Evolutionary conservation across 1,140 invertebrate genomes (phyloP), one percentile per base, ranked within the genome.

Genomic region (Panagrolaimus sp.): DNA sequence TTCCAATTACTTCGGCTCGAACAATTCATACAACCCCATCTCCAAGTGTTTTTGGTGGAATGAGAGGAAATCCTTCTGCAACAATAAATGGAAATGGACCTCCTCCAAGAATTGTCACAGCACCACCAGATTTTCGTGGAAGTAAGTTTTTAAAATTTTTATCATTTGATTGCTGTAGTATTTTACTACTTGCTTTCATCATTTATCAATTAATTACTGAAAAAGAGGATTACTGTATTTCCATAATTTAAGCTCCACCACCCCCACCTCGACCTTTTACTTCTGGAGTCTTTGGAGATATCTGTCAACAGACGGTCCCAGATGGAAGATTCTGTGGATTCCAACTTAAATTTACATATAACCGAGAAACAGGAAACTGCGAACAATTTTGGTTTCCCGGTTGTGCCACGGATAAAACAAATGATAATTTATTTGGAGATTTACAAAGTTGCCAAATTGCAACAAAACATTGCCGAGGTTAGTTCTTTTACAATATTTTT

Each of bases 381-480:
- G 75, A 76, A 24, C 71, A 82, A 66, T 78, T 80, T 65, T 80
- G 79, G 79, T 80, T 80, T 58, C 80, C 78, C 9, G 79, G 80
- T n/a, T 81, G 80, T 64, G 24, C 63, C 28, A 81, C 82, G 12
- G 72, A 72, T 28, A 69, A 76, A 17, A 81, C 82, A 21, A 81
- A 81, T 65, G 72, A 79, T 8, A 81, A 81, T 74, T 68, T 81
- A 21, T 81, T 81, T 64, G 76, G 79, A 21, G 64, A 69, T 43
- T 62, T 68, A 58, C 64, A 69, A 24, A 58, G 76, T 47, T 80
- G 78, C 47, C 47, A 66, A 48, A 68, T 67, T 45, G 71, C 78
- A 32, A 74, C 77, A n/a, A 43, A 63, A 24, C 38, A 73, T 46
- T 80, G 78, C 68, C 43, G 46, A 55, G 70, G 76, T 78, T 58